A percentile compares a stretch with the other conserved stretches of the same genome.
Conservation (phyloP, 2,888 invertebrate species). For the Gryllus longicercus region DNA sequence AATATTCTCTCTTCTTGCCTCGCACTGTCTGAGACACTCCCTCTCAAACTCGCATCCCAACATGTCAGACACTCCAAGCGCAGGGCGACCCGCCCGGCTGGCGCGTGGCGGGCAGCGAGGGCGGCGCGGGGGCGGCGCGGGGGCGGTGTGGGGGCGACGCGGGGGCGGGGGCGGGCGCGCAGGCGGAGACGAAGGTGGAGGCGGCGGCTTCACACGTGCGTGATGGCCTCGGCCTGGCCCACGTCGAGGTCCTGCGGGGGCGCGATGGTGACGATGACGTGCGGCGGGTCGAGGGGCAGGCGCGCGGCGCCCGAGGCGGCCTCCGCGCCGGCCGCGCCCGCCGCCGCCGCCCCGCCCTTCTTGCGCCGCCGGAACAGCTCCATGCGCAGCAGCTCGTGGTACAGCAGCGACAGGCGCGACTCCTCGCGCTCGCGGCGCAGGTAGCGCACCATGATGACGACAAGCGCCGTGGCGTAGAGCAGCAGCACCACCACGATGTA, state of each 20-base stretch:
- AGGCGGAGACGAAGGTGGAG: too few species aligned
- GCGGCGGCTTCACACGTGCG: conserved; percentile 12
- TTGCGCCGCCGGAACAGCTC: neutral
- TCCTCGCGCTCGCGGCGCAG: conserved; percentile 19
- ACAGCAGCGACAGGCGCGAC: conserved; percentile 11
- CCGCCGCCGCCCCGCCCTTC: neutral
- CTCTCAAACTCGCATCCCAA: too few species aligned
- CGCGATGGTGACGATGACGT: conserved; percentile 22
- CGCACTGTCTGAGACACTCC: too few species aligned
- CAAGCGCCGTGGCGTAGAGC: conserved; percentile 20
- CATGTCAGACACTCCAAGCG: too few species aligned
- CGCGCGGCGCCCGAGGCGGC: neutral
- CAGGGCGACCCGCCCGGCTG: too few species aligned
- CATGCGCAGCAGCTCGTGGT: conserved; percentile 4
- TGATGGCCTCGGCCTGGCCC: neutral
- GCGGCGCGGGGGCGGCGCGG: too few species aligned
- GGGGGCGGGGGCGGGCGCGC: too few species aligned
- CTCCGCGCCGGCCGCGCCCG: neutral
- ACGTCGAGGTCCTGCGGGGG: neutral
- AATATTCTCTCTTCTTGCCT: too few species aligned
- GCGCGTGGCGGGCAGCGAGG: too few species aligned
- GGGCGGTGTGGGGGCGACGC: too few species aligned
- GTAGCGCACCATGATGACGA: conserved; percentile 24
- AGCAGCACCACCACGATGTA: conserved; percentile 22
- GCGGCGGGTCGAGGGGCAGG: neutral